A percentile compares a stretch with the other conserved stretches of the same genome.
phyloP scores from a whole-genome alignment of 2,888 invertebrate genomes.

The Cheilosia pagana region DNA sequence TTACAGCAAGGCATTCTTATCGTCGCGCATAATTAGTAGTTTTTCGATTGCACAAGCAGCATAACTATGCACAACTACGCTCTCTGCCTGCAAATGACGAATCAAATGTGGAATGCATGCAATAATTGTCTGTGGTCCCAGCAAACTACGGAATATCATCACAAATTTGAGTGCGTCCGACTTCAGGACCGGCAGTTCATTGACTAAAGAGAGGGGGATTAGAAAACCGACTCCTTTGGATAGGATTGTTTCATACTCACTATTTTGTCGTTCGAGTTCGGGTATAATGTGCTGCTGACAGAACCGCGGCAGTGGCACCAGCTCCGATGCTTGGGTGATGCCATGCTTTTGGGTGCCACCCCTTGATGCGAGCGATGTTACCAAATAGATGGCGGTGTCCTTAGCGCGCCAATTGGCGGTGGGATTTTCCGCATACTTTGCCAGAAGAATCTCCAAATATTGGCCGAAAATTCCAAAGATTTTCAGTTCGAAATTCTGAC shows the following conservation, averaged over 20 bases:
- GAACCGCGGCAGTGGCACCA: conserved; percentile 96
- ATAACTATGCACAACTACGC: conserved; percentile 96
- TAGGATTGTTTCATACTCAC: conserved; percentile 82
- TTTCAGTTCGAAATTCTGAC: conserved; percentile 93
- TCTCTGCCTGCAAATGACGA: conserved; percentile 89
- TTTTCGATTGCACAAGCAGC: conserved; percentile 96
- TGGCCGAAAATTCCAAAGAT: conserved; percentile 95
- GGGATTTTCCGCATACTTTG: conserved; percentile 91
- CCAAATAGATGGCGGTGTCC: conserved; percentile 97
- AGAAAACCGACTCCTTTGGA: neutral
- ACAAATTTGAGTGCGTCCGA: conserved; percentile 98
- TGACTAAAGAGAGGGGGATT: conserved; percentile 86
- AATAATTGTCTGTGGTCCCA: conserved; percentile 91
- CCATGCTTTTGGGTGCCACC: conserved; percentile 95
- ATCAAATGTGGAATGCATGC: conserved; percentile 91
- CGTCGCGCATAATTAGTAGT: conserved; percentile 89
- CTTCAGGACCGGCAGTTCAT: conserved; percentile 94
- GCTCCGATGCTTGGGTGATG: conserved; percentile 94
- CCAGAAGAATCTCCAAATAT: conserved; percentile 87
- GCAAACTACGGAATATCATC: conserved; percentile 96
- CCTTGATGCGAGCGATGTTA: conserved; percentile 96
- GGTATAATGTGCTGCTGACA: conserved; percentile 93
- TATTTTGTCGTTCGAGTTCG: conserved; percentile 90
- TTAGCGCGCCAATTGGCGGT: conserved; percentile 94
- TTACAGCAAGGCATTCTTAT: conserved; percentile 85